phyloP scores from a whole-genome alignment of 1,140 invertebrate species.

The Drosophila ambigua region DNA sequence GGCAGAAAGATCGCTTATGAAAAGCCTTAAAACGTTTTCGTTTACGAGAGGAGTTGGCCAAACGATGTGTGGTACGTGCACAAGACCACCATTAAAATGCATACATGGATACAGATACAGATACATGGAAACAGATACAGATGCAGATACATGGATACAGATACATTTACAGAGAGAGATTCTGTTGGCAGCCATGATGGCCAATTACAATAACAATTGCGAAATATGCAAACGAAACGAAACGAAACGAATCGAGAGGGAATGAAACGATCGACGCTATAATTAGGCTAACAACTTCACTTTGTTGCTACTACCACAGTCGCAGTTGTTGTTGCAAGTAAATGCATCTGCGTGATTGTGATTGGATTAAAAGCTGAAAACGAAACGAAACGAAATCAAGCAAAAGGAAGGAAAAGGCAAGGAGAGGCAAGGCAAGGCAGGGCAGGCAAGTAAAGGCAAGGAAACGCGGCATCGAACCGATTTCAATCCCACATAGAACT shows the following conservation, averaged over 20 bases:
- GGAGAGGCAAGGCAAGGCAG: neutral
- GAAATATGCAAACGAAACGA: constrained; percentile 63
- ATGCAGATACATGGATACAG: constrained; percentile 2
- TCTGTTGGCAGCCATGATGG: constrained; percentile 64
- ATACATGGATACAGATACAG: neutral
- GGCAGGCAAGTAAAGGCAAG: no score
- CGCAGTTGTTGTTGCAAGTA: constrained; percentile 38
- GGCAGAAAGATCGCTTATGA: constrained; percentile 52
- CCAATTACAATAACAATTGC: constrained; percentile 78
- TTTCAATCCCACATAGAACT: constrained; percentile 44
- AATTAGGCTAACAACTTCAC: constrained; percentile 68
- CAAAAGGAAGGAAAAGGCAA: neutral
- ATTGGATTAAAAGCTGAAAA: constrained; percentile 72
- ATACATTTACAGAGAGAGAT: neutral
- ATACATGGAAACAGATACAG: neutral
- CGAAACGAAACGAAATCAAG: constrained; percentile 15
- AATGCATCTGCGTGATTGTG: constrained; percentile 82
- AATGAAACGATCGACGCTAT: constrained; percentile 20
- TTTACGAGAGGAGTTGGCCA: constrained; percentile 74
- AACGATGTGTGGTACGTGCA: constrained; percentile 54
- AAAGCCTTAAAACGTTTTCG: constrained; percentile 81
- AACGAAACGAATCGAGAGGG: constrained; percentile 9
- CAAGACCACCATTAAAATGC: constrained; percentile 46
- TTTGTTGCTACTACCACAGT: neutral
- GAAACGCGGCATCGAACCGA: constrained; percentile 1